Evolutionary conservation across 1,140 invertebrate genomes (phyloP), one percentile per base, ranked within the genome.

Genomic region (Drosophila takahashii): DNA sequence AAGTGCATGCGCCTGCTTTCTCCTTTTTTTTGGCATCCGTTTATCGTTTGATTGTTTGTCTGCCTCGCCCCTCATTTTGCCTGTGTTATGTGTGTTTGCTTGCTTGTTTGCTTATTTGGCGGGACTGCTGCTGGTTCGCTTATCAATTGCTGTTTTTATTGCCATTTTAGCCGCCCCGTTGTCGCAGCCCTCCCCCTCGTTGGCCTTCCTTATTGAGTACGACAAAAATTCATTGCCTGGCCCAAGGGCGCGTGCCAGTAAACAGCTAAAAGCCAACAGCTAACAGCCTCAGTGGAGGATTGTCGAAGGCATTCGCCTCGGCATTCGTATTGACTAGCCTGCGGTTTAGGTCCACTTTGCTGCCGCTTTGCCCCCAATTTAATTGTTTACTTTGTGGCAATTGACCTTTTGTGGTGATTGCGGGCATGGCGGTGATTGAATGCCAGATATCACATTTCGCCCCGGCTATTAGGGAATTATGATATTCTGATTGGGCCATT

Each of bases 31-130:
- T 86, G 83, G 83, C 83, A 86, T 76, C 83, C 83, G 83, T 86
- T 86, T 86, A 86, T 86, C 83, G 83, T 86, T 86, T 86, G 83
- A 87, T 86, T 86, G 83, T 86, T 86, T 86, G 83, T 81, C 81
- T 83, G 83, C 75, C 57, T n/a, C 57, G 50, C 59, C 71, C 71
- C 80, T 81, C 57, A 37, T 56, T 57, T 58, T 26, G 54, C 41
- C 27, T 15, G 27, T 22, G 71, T 64, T 53, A 44, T 56, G 36
- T 54, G 52, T 56, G 66, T 65, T 54, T 45, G 39, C 29, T 47
- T 48, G 54, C 60, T 85, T 86, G 79, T 79, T 87, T 77, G 84
- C 83, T 77, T 87, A 89, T 84, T 86, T 79, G 84, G 83, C 70
- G 75, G 56, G 58, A 65, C 65, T 75, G 71, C 52, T 75, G 60